Evolutionary conservation across 2,888 invertebrate genomes (phyloP), one percentile per base, ranked within the genome.

Genomic region (Baronia brevicornis): DNA sequence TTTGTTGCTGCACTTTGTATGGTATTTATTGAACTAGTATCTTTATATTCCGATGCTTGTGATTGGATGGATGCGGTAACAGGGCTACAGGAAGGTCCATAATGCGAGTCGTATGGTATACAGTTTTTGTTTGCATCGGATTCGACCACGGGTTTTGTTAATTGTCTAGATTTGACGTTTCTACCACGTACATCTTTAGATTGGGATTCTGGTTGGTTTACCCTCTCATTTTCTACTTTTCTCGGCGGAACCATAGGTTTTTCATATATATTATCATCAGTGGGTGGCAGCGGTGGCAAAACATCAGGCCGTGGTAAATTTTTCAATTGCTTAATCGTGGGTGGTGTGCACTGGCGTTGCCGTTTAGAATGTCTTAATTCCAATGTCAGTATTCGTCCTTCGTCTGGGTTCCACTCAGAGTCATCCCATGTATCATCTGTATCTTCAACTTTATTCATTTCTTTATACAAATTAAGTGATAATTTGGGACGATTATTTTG

Each of bases 331-430:
- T 74, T 82, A 22, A 75, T 69, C 4, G 78, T 82, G 0, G 86
- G 80, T 9, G 85, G 85, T 4, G 85, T 85, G 6, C 84, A 82
- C 37, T 87, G 86, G 1, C 93, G 80, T 60, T 93, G 93, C 20
- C 93, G 78, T 37, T 89, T 90, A 2, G 90, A 89, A 54, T 93
- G 93, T 38, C 91, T 85, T 5, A 88, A 86, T 54, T 93, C 92
- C 28, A 93, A 73, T 0, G 92, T 92, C 10, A 93, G 59, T 28
- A 91, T 74, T 21, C 88, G 84, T 1, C 90, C 90, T 59, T 88
- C 87, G 39, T 87, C 85, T 20, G 73, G 69, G 14, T 71, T 57
- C 78, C 79, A 84, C 12, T 66, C 71, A 18, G 56, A 67, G 30
- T 74, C 75, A 34, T 78, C 70, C 60, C 65, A 72, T 23, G 47